phyloP scores from a whole-genome alignment of 2,888 invertebrate genomes.

The Catonia carolina region DNA sequence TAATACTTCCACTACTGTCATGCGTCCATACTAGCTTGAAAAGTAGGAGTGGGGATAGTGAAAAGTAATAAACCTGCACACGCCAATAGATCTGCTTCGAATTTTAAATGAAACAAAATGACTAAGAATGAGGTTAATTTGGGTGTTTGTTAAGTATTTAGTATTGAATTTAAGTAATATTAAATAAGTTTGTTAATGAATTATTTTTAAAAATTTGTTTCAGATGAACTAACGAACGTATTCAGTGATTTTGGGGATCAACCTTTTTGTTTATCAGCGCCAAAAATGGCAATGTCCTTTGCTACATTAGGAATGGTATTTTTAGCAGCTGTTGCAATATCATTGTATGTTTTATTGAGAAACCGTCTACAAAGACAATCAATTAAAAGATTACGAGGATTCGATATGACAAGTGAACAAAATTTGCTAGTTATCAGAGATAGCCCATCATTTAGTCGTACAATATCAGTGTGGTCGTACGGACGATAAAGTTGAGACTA shows the following conservation, averaged over 20 bases:
- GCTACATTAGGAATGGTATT: conserved; percentile 65
- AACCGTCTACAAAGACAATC: conserved; percentile 16
- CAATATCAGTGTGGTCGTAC: conserved; percentile 17
- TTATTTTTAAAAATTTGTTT: too few species aligned
- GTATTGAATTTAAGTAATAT: too few species aligned
- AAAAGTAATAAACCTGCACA: too few species aligned
- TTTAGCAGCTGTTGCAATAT: conserved; percentile 61
- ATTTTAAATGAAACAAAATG: too few species aligned
- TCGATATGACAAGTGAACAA: background rate
- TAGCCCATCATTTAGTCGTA: conserved; percentile 17
- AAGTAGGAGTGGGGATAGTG: too few species aligned
- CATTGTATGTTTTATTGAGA: conserved; percentile 53
- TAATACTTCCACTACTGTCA: too few species aligned
- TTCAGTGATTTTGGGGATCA: conserved; percentile 43
- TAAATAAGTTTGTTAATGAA: too few species aligned
- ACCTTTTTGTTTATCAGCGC: conserved; percentile 65
- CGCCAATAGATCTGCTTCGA: too few species aligned
- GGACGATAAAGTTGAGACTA: conserved; percentile 6
- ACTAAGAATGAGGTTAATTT: too few species aligned
- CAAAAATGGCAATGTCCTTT: conserved; percentile 68
- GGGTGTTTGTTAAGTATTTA: too few species aligned
- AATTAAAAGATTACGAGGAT: background rate
- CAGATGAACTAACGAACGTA: conserved; percentile 6
- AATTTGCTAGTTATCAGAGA: conserved; percentile 12
- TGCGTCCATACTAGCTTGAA: too few species aligned